These are phyloP conservation scores for Phoronis australis DNA, from an alignment of 2,888 invertebrate species.

Conservation along the genomic window DNA sequence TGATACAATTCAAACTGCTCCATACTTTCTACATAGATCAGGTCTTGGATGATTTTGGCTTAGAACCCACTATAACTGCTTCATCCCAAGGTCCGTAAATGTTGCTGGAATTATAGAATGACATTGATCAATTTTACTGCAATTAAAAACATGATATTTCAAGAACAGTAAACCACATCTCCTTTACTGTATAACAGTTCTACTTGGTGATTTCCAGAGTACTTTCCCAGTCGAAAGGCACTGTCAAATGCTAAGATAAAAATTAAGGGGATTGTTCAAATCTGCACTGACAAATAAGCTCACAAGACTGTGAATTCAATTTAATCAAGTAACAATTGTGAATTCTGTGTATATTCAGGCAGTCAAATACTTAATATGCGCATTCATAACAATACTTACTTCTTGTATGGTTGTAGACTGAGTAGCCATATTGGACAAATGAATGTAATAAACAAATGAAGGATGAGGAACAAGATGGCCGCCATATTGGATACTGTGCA, in stretches of 20 bases:
- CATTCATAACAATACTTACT: slow-evolving; percentile 32
- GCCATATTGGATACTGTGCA: slow-evolving; percentile 32
- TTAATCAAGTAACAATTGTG: neutral
- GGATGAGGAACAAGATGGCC: slow-evolving; percentile 33
- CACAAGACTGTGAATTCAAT: neutral
- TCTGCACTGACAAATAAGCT: no score
- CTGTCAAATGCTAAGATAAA: no score
- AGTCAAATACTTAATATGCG: neutral
- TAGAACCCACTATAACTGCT: no score
- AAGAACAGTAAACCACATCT: no score
- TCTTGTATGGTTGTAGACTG: slow-evolving; percentile 53
- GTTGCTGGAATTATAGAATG: slow-evolving; percentile 57
- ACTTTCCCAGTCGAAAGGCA: no score
- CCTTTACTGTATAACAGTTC: no score
- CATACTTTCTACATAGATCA: no score
- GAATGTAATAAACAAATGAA: slow-evolving; percentile 50
- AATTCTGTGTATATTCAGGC: neutral
- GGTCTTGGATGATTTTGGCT: no score
- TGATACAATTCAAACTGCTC: no score
- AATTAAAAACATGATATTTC: no score
- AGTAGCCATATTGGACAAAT: slow-evolving; percentile 53
- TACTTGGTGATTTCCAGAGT: no score
- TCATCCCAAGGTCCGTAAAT: slow-evolving; percentile 99
- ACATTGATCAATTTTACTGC: slow-evolving; percentile 4
- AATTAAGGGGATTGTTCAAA: neutral